Conservation (phyloP, 2,797 vertebrate species). For the Alca torda region DNA sequence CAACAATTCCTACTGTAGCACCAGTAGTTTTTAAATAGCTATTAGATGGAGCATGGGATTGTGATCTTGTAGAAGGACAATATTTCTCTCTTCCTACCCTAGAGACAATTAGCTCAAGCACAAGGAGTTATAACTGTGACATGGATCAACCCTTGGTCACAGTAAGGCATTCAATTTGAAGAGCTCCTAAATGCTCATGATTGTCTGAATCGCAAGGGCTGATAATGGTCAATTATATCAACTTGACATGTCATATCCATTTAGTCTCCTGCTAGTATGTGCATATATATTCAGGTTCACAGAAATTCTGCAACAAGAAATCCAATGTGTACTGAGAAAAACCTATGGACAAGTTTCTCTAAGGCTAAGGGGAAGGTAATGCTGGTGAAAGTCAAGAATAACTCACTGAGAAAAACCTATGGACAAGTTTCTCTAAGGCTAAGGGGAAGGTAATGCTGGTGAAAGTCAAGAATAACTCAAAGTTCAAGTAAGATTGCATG, state of each 20-base stretch:
- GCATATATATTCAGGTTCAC: background rate
- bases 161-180: background rate
- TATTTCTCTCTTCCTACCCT: background rate
- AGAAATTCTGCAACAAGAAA: background rate
- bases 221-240: background rate
- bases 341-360: background rate
- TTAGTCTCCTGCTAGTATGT: background rate
- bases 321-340: background rate
- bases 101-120: background rate
- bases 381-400: background rate
- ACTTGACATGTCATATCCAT: background rate
- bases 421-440: background rate
- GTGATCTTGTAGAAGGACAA: background rate
- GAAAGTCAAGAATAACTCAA: background rate
- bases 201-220: background rate
- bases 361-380: background rate
- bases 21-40: background rate
- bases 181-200: background rate
- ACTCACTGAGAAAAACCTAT: background rate
- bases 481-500: background rate
- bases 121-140: background rate
- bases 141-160: background rate
- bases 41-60: background rate
- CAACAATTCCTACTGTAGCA: background rate
- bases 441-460: background rate